Evolutionary conservation across 2,797 vertebrate species (phyloP).

Genomic region (Syngnathus acus): DNA sequence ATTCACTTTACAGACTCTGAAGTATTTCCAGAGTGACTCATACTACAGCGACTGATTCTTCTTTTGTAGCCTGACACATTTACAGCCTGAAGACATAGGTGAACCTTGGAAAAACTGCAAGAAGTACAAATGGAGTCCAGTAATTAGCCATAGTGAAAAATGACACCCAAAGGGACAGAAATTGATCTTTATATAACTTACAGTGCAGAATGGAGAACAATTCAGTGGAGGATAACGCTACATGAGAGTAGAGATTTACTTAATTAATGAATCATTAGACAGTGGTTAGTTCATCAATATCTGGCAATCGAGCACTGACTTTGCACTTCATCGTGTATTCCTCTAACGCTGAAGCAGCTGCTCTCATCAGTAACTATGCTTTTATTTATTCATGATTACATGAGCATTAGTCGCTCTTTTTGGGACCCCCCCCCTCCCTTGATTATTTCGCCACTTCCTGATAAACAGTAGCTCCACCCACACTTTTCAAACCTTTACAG

Average conservation of each 20-base stretch:
- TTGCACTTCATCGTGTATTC: background rate
- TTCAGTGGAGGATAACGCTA: background rate
- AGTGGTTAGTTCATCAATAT: constrained; percentile 5
- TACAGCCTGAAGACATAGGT: background rate
- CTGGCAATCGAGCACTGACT: background rate
- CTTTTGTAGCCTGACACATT: background rate
- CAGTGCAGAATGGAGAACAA: background rate
- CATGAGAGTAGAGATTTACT: background rate
- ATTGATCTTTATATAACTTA: background rate
- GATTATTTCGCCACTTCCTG: background rate
- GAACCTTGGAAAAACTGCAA: background rate
- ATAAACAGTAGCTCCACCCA: background rate
- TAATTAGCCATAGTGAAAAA: constrained; percentile 3
- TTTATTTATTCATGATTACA: background rate
- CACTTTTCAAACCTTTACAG: background rate
- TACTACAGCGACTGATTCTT: background rate
- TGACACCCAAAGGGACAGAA: constrained; percentile 1
- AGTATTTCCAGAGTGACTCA: background rate
- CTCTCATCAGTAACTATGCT: background rate
- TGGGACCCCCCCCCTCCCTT: background rate
- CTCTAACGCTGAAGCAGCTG: background rate
- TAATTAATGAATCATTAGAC: constrained; percentile 1
- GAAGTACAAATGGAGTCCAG: background rate
- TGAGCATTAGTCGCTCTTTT: background rate
- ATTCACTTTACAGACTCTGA: background rate